phyloP scores from a whole-genome alignment of 2,888 invertebrate genomes.

The Sussaba pulchella region DNA sequence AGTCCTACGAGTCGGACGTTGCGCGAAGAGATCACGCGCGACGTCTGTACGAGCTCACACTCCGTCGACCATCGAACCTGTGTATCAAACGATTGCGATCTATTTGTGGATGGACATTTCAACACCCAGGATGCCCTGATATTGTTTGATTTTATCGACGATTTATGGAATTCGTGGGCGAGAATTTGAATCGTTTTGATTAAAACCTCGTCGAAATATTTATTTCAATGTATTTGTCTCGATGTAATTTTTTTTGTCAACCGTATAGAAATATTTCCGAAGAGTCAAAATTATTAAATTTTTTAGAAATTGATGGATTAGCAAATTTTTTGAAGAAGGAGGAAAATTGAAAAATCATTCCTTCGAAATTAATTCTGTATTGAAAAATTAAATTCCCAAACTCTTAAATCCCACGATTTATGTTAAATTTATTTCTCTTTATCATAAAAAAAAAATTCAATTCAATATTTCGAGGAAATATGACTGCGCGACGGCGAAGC shows the following conservation, averaged over 20 bases:
- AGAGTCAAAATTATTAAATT: no score
- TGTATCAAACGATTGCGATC: background rate
- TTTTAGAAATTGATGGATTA: no score
- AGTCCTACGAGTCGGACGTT: conserved; percentile 55
- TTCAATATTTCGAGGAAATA: no score
- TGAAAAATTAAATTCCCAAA: no score
- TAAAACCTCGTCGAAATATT: background rate
- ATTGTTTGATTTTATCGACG: background rate
- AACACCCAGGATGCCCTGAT: background rate
- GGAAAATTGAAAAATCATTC: no score
- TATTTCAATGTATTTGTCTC: background rate
- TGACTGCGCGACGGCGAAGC: no score
- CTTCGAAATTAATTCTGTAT: no score
- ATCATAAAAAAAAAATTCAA: no score
- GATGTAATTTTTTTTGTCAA: background rate
- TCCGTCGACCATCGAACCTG: conserved; percentile 4
- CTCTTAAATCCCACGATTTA: no score
- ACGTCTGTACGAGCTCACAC: conserved; percentile 2
- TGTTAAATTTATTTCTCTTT: no score
- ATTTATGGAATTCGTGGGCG: background rate
- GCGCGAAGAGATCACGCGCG: conserved; percentile 12
- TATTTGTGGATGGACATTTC: background rate
- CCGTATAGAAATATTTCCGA: no score
- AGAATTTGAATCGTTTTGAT: background rate
- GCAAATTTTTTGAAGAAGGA: no score